Evolutionary conservation across 1,140 invertebrate genomes (phyloP), one percentile per base, ranked within the genome.

Genomic region (Drosophila pandora): DNA sequence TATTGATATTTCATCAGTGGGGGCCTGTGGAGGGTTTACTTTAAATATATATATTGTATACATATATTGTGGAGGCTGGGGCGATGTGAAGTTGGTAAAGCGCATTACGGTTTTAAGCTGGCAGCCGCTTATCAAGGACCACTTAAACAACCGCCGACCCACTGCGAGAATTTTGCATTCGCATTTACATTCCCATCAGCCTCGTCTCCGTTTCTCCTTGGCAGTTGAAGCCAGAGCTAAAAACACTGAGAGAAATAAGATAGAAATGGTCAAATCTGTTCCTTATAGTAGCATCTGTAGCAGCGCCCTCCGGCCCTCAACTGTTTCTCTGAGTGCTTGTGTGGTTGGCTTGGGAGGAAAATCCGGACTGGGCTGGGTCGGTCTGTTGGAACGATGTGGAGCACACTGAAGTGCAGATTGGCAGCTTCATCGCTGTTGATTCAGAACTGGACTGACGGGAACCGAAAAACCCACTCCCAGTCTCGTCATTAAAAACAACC

Each of bases 41-140:
- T 21, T 47, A 22, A 47, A 17, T 10, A 21, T 21, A 52, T 32
- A 52, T 34, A 21, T n/a, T 13, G 12, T 22, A 34, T 21, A 39
- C 22, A 34, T 23, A 6, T 68, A 23, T 45, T 60, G 28, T 48
- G 39, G 47, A 52, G 34, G 39, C 65, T 49, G 23, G 43, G 64
- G 59, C 52, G 45, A 65, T 63, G 25, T 67, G 60, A 53, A 67
- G 76, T 64, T 70, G 60, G 75, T 77, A 65, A 84, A 81, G 81
- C 81, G 81, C 81, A 80, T 84, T 85, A 83, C 48, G 70, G 70
- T 62, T 65, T 84, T 84, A 69, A 58, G 76, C 43, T 76, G 65
- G 52, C 81, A 81, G 73, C 77, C 82, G 82, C 81, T 84, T 85
- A 84, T 81, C 81, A 87, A 77, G 81, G 63, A 85, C 77, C 77